Evolutionary conservation across 2,113 vertebrate genomes (phyloP).

Genomic region (Calyptommatus sinebrachiatus): DNA sequence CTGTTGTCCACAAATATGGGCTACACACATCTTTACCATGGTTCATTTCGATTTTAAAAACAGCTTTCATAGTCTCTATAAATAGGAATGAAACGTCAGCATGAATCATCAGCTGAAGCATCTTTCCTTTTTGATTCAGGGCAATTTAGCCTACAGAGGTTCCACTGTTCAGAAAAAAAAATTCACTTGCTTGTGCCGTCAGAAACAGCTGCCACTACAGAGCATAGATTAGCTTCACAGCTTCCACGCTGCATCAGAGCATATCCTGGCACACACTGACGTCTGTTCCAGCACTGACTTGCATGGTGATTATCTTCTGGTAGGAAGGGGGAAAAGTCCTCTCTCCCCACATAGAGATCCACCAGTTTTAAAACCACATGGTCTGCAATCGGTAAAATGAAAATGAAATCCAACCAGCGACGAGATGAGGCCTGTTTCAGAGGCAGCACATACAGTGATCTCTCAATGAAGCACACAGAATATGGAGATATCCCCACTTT

Average conservation of each 20-base stretch:
- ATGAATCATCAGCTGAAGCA: neutral
- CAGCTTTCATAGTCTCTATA: conserved; percentile 7
- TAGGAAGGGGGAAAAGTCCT: neutral
- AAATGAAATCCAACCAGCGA: neutral
- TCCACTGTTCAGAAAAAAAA: conserved; percentile 26
- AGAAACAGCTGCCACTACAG: neutral
- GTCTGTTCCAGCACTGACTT: conserved; percentile 3
- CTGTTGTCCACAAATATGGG: neutral
- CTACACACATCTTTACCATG: neutral
- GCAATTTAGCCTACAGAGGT: conserved; percentile 23
- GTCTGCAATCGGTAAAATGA: conserved; percentile 17
- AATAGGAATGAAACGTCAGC: conserved; percentile 13
- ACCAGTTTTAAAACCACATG: neutral
- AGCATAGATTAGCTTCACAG: conserved; percentile 14
- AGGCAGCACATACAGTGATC: conserved; percentile 4
- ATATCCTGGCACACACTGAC: conserved; percentile 31
- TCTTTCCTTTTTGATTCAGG: neutral
- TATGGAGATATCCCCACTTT: neutral
- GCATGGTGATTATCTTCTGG: conserved; percentile 16
- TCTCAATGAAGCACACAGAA: neutral
- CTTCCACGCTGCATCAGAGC: conserved; percentile 16
- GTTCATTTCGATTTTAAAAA: conserved; percentile 15
- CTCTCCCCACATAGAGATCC: neutral
- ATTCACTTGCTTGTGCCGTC: conserved; percentile 2
- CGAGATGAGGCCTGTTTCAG: neutral